A percentile compares a stretch with the other conserved stretches of the same genome.
These are phyloP conservation scores for Megaceryle torquata DNA, from an alignment of 2,113 vertebrate species.

Conservation along the genomic window DNA sequence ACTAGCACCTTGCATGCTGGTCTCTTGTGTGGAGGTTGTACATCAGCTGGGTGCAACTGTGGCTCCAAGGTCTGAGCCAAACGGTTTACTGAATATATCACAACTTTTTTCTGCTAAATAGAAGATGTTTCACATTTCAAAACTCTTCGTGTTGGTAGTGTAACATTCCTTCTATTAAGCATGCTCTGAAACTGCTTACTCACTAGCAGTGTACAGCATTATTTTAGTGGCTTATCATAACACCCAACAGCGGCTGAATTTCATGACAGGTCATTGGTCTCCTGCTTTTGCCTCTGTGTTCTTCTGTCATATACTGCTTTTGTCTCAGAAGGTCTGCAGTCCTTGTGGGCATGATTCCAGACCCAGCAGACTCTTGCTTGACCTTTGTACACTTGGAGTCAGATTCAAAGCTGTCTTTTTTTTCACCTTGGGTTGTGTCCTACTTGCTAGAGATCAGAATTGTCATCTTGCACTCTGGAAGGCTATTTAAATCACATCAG, in stretches of 20 bases:
- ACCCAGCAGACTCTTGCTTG: not conserved
- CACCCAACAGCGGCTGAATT: constrained; percentile 4
- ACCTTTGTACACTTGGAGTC: not conserved
- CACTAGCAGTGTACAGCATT: not conserved
- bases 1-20: fast-evolving
- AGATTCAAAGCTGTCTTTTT: not conserved
- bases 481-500: too few species aligned
- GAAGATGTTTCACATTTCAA: not conserved
- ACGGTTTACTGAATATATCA: not conserved
- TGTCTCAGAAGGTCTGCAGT: not conserved
- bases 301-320: not conserved
- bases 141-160: not conserved
- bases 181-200: not conserved
- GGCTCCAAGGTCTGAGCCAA: not conserved
- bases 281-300: not conserved
- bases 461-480: too few species aligned
- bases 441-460: not conserved
- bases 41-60: fast-evolving
- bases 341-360: not conserved
- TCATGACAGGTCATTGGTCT: not conserved
- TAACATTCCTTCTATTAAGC: not conserved
- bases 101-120: not conserved
- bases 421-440: fast-evolving
- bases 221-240: not conserved
- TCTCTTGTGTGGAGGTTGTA: not conserved